These are phyloP conservation scores for Hirudo medicinalis DNA, from an alignment of 1,140 invertebrate genomes.

Conservation along the genomic window DNA sequence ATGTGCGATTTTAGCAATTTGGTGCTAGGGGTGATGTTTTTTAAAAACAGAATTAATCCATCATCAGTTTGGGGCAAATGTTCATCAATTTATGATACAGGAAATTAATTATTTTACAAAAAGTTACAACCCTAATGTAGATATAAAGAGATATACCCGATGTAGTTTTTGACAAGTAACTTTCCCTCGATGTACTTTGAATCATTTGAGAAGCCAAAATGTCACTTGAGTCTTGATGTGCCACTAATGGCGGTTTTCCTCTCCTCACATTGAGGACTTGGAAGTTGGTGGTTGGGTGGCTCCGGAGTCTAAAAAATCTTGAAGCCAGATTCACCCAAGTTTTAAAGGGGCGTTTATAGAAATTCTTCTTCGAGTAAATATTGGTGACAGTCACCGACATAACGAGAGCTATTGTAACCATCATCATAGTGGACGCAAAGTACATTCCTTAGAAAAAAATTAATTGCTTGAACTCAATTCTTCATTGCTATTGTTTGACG, in stretches of 20 bases:
- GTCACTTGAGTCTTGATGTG: not conserved
- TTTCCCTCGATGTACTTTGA: conserved; percentile 7
- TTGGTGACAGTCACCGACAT: conserved; percentile 27
- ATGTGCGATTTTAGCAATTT: too few species aligned
- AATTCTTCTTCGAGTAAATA: conserved; percentile 24
- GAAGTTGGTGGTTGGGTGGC: not conserved
- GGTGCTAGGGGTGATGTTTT: too few species aligned
- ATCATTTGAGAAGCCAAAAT: conserved; percentile 12
- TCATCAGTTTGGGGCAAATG: too few species aligned
- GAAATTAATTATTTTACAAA: too few species aligned
- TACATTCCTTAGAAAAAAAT: conserved; percentile 21
- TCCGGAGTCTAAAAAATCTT: not conserved
- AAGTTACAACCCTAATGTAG: too few species aligned
- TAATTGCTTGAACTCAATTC: not conserved
- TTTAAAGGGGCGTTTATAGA: conserved; percentile 2
- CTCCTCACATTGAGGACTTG: not conserved
- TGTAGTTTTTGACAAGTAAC: not conserved
- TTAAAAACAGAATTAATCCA: too few species aligned
- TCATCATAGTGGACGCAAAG: conserved; percentile 25
- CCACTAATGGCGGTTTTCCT: not conserved
- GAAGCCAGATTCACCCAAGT: not conserved
- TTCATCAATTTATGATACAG: too few species aligned
- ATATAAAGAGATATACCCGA: not conserved
- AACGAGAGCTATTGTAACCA: conserved; percentile 26
- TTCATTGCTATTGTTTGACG: not conserved